Evolutionary conservation across 2,113 vertebrate species (phyloP), one percentile per base, ranked within the genome.

Genomic region (Morone chrysops): DNA sequence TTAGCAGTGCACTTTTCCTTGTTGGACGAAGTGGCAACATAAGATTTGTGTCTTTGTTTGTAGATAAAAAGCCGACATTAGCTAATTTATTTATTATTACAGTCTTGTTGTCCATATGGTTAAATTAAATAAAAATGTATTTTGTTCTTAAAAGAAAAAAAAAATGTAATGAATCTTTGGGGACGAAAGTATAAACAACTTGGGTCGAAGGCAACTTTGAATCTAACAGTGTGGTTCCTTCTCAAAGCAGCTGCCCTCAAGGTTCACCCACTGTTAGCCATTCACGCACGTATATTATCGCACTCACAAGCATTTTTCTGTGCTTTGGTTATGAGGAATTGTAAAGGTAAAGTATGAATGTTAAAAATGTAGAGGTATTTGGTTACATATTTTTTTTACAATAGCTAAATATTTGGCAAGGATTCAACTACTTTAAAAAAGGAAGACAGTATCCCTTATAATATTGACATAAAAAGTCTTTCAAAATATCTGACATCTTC

Each of bases 401-500:
- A 81, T 80, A 87, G 50, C 82, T 91, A 92, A 84, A 76, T 92
- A 94, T 95, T 95, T 95, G 92, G 92, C 87, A 91, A 92, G 18
- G 71, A 90, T 85, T 90, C 57, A 87, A 62, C 86, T 92, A 81
- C 72, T 90, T 88, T 70, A 63, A 87, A 90, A 90, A 68, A 88
- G 69, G 82, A 84, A 86, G 70, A 59, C 80, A 66, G 45, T 83
- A 69, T 84, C 90, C 71, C 69, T 84, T 74, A 81, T 77, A 68
- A 16, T 90, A 90, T 91, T 60, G 61, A 92, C 90, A 92, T 93
- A 94, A 87, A 94, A 92, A 89, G 90, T 92, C 73, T 90, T 84
- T 93, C 72, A 92, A 94, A 95, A 95, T 94, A 95, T 95, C 88
- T 90, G 82, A 88, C 91, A 92, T 94, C 92, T 94, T 94, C 90